These are phyloP conservation scores for Xiphophorus birchmanni DNA, from an alignment of 2,797 vertebrate species.

Conservation along the genomic window DNA sequence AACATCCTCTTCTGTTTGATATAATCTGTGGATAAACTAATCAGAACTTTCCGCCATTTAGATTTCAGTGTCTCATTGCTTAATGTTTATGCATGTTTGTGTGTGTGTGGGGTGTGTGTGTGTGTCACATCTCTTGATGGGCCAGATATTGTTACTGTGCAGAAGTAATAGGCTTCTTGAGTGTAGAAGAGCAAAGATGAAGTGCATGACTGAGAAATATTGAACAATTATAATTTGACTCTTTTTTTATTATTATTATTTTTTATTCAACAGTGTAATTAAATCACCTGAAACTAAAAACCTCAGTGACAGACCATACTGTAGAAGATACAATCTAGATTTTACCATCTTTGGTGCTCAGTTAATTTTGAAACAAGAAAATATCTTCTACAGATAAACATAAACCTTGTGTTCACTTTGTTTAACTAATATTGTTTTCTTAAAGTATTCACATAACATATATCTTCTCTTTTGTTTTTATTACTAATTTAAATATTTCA, in stretches of 20 bases:
- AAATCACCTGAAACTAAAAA: neutral
- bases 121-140: constrained; percentile 26
- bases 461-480: neutral
- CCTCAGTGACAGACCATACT: neutral
- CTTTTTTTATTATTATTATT: neutral
- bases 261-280: neutral
- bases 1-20: neutral
- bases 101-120: constrained; percentile 9
- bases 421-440: too few relatives aligned
- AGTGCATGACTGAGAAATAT: neutral
- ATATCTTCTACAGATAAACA: neutral
- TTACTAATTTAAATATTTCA: too few relatives aligned
- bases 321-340: neutral
- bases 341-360: neutral
- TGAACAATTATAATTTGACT: neutral
- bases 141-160: constrained; percentile 16
- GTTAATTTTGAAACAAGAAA: neutral
- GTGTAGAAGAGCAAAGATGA: neutral
- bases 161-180: neutral
- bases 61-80: neutral
- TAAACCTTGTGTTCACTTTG: neutral
- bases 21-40: neutral
- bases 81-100: neutral
- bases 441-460: neutral
- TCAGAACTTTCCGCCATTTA: neutral